A percentile compares a stretch with the other conserved stretches of the same genome.
These are phyloP conservation scores for Festucalex cinctus DNA, from an alignment of 2,113 vertebrate genomes.

Conservation along the genomic window DNA sequence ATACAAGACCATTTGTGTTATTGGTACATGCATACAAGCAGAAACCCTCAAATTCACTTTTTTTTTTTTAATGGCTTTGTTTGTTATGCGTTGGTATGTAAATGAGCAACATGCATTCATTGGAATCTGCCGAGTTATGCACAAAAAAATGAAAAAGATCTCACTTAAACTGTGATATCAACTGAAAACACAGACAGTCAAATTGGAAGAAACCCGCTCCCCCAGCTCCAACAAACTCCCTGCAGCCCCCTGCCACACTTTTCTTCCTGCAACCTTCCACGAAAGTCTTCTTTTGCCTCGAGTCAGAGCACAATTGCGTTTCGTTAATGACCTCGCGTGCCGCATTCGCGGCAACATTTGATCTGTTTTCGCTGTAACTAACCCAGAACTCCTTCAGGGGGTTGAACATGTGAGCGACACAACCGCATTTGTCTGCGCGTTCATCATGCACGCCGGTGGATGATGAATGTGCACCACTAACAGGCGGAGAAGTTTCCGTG, in stretches of 20 bases:
- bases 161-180: background rate
- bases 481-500: constrained; percentile 36
- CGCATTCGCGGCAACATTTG: background rate
- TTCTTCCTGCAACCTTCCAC: constrained; percentile 20
- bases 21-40: no score
- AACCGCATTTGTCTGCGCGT: constrained; percentile 38
- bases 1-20: no score
- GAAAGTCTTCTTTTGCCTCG: constrained; percentile 9
- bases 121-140: no score
- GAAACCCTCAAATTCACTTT: no score
- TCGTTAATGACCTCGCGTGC: constrained; percentile 8
- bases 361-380: constrained; percentile 21
- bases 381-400: constrained; percentile 25
- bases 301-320: constrained; percentile 13
- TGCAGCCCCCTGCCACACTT: constrained; percentile 25
- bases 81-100: no score
- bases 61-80: no score
- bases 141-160: background rate
- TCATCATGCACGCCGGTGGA: constrained; percentile 34
- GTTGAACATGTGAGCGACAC: constrained; percentile 31
- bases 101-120: no score
- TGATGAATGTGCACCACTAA: constrained; percentile 19
- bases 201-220: background rate
- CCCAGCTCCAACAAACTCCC: constrained; percentile 32
- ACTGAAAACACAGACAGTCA: background rate